Percentiles rank a stretch among this genome's conserved stretches.
phyloP scores from a whole-genome alignment of 2,113 vertebrate genomes.

The Rhinolophus sinicus region DNA sequence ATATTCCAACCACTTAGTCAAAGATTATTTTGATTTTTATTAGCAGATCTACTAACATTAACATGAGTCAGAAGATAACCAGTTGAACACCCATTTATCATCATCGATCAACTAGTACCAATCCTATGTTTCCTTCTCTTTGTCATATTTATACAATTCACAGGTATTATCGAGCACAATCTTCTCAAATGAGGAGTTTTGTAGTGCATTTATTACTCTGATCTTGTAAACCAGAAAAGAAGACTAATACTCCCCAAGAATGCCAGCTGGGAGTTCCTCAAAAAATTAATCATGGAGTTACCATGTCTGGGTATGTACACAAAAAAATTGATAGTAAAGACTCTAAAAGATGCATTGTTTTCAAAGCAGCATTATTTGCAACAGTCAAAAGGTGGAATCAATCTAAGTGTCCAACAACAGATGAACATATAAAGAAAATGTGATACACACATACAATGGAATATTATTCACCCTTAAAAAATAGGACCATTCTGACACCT shows the following conservation, averaged over 20 bases:
- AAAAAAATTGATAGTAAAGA: not conserved
- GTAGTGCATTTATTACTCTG: not conserved
- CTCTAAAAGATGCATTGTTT: not conserved
- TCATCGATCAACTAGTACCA: not conserved
- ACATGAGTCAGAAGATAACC: conserved; percentile 30
- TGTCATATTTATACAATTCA: not conserved
- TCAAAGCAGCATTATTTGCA: not conserved
- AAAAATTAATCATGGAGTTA: not conserved
- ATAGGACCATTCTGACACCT: not conserved
- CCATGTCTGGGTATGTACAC: not conserved
- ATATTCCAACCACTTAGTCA: not conserved
- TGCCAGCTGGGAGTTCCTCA: not conserved
- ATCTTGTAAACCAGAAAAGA: not conserved
- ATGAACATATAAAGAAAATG: not conserved
- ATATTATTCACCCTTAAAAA: not conserved
- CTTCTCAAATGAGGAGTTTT: not conserved
- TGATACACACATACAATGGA: not conserved
- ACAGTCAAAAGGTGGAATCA: not conserved
- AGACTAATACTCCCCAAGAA: not conserved
- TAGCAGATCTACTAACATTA: not conserved
- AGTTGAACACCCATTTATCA: conserved; percentile 20
- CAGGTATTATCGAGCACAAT: not conserved
- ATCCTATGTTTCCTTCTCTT: conserved; percentile 2
- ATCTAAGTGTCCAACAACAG: not conserved
- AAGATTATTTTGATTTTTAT: conserved; percentile 24